Evolutionary conservation across 2,797 vertebrate genomes (phyloP).

Genomic region (Poeciliopsis turneri): DNA sequence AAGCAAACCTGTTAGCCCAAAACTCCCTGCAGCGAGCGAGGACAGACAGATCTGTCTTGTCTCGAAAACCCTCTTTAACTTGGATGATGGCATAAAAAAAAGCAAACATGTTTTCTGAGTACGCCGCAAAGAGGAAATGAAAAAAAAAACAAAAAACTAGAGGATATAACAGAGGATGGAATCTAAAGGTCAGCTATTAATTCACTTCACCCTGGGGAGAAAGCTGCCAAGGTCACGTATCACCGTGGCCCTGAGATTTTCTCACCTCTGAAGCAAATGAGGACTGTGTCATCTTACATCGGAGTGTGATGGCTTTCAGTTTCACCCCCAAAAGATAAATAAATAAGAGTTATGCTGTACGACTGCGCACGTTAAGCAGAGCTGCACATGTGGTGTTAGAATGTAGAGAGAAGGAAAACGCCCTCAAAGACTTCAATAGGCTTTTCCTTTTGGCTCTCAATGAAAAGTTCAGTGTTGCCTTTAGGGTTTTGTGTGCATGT

Average conservation of each 20-base stretch:
- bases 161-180: slow-evolving; percentile 17
- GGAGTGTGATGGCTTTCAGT: slow-evolving; percentile 47
- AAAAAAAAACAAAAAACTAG: slow-evolving; percentile 10
- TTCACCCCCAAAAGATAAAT: slow-evolving; percentile 37
- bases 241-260: slow-evolving; percentile 58
- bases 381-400: background rate
- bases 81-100: background rate
- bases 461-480: background rate
- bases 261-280: slow-evolving; percentile 75
- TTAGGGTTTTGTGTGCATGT: too few species aligned
- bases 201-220: slow-evolving; percentile 56
- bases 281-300: slow-evolving; percentile 69
- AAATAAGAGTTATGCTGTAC: slow-evolving; percentile 28
- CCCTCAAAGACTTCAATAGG: background rate
- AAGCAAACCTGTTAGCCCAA: background rate
- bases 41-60: background rate
- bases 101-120: slow-evolving; percentile 11
- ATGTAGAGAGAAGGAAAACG: background rate
- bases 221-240: slow-evolving; percentile 67
- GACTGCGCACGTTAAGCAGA: slow-evolving; percentile 23
- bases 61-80: background rate
- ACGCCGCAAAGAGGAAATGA: slow-evolving; percentile 4
- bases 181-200: slow-evolving; percentile 76
- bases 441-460: background rate
- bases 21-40: background rate